Conservation (phyloP, 2,797 vertebrate genomes). For the Halcyon badia region DNA sequence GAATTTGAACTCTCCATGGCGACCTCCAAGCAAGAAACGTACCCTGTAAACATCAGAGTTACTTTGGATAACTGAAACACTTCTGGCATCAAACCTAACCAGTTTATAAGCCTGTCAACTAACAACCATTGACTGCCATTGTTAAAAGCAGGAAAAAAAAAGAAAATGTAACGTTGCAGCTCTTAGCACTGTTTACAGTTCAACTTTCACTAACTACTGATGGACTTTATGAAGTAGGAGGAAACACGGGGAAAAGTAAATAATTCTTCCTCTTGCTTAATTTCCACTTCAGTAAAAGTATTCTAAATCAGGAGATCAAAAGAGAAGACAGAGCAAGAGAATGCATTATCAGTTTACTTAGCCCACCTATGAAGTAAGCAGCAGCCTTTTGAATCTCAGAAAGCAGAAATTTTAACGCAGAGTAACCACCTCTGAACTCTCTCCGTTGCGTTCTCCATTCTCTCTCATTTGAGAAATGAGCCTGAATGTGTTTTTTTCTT, state of each 20-base stretch:
- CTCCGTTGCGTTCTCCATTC: not conserved
- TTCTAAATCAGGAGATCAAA: not conserved
- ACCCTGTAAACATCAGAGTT: constrained; percentile 80
- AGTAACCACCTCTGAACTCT: not conserved
- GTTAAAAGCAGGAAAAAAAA: accelerated
- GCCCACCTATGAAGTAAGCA: not conserved
- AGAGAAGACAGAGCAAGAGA: not conserved
- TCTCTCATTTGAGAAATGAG: not conserved
- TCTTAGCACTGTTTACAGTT: not conserved
- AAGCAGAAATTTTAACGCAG: not conserved
- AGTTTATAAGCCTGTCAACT: not conserved
- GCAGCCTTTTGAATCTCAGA: not conserved
- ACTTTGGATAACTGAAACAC: not conserved
- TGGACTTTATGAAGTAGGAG: not conserved
- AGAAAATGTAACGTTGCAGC: accelerated
- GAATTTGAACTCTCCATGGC: constrained; percentile 97
- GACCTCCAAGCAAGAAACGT: constrained; percentile 93
- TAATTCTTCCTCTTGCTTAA: not conserved
- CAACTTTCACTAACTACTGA: not conserved
- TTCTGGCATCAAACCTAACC: not conserved
- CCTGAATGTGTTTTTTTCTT: not conserved
- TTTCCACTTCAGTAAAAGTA: not conserved
- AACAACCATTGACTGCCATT: not conserved
- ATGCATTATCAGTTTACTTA: not conserved
- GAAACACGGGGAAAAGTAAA: not conserved